Evolutionary conservation across 1,140 invertebrate species (phyloP).

Genomic region (Neodiprion pinetum): DNA sequence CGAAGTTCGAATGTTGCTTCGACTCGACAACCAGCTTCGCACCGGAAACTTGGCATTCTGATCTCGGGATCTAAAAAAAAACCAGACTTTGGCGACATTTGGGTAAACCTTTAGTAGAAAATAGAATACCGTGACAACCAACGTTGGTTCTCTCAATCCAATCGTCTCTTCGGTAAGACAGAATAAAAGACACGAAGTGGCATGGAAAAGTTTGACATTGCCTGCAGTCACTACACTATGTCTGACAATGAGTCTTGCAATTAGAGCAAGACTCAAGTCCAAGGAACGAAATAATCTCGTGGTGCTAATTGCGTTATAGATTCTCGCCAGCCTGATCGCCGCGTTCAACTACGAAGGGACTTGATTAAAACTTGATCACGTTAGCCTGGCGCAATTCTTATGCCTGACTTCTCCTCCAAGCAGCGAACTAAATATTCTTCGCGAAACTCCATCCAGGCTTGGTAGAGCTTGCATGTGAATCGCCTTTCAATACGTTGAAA

Average conservation of each 20-base stretch:
- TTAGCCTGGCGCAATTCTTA: background rate
- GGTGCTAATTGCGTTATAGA: conserved; percentile 1
- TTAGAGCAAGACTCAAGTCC: too few species aligned
- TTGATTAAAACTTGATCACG: conserved; percentile 5
- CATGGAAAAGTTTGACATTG: too few species aligned
- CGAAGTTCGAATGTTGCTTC: background rate
- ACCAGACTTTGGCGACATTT: too few species aligned
- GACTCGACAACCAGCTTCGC: conserved; percentile 3
- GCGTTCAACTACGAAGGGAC: background rate
- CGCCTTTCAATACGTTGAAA: background rate
- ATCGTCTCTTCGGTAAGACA: too few species aligned
- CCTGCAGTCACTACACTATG: too few species aligned
- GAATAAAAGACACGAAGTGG: too few species aligned
- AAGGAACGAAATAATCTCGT: background rate
- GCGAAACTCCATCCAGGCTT: background rate
- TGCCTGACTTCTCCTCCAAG: background rate
- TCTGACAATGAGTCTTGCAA: too few species aligned
- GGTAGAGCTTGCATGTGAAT: background rate
- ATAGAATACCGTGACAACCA: too few species aligned
- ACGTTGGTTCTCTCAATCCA: too few species aligned
- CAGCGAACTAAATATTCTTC: background rate
- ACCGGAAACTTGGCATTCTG: background rate
- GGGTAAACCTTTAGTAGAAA: too few species aligned
- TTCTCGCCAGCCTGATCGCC: background rate
- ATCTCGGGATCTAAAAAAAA: too few species aligned